Conservation (phyloP, 2,797 vertebrate genomes). For the Bovichtus variegatus region DNA sequence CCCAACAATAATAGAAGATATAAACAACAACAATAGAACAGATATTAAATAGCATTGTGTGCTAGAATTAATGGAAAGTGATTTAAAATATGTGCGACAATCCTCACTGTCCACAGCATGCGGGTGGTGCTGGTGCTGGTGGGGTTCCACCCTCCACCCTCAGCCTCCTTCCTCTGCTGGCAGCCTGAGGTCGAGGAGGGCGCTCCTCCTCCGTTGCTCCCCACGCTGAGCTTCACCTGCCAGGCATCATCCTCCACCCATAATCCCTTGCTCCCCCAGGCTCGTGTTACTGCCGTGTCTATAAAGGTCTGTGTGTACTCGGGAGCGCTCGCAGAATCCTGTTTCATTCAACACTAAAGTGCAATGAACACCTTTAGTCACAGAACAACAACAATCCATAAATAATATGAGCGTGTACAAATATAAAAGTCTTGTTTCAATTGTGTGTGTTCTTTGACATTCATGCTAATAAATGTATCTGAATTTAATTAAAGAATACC, state of each 20-base stretch:
- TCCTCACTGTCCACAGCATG: not conserved
- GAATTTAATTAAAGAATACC: not conserved
- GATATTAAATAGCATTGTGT: too few relatives aligned
- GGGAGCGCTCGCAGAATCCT: conserved; percentile 1
- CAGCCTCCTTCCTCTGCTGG: conserved; percentile 46
- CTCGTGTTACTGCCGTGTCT: not conserved
- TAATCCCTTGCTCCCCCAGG: conserved; percentile 39
- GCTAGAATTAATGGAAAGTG: too few relatives aligned
- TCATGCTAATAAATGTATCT: not conserved
- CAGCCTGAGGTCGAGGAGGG: conserved; percentile 39
- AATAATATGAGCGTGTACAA: too few relatives aligned
- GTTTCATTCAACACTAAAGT: not conserved
- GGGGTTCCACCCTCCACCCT: conserved; percentile 20
- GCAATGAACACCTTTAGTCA: not conserved
- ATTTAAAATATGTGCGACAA: too few relatives aligned
- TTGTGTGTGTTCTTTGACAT: too few relatives aligned
- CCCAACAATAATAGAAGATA: too few relatives aligned
- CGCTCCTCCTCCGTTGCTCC: conserved; percentile 8
- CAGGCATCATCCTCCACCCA: conserved; percentile 36
- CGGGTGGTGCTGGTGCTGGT: not conserved
- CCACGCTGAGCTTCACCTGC: conserved; percentile 37
- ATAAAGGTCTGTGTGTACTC: not conserved
- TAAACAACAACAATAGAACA: too few relatives aligned
- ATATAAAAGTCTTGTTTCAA: too few relatives aligned
- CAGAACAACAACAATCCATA: not conserved